phyloP scores from a whole-genome alignment of 2,888 invertebrate genomes.

The Epinotia brunnichana region DNA sequence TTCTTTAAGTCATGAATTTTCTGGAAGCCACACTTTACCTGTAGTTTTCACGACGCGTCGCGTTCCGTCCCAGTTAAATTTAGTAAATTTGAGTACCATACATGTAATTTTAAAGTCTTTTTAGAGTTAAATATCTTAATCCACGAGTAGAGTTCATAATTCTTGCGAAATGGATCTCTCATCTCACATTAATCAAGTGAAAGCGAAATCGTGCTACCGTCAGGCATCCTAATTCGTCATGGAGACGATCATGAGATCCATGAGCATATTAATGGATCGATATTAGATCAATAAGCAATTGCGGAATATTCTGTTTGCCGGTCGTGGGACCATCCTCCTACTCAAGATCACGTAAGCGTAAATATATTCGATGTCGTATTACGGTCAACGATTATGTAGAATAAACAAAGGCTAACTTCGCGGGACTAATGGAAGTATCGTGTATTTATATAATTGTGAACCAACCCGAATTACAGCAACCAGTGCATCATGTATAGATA shows the following conservation, averaged over 20 bases:
- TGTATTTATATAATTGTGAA: not conserved
- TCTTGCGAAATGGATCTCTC: not conserved
- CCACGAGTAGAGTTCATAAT: not conserved
- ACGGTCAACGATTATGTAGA: constrained; percentile 17
- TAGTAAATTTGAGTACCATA: too few relatives aligned
- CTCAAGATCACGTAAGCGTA: constrained; percentile 25
- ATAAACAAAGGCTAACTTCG: constrained; percentile 14
- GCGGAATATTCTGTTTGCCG: constrained; percentile 30
- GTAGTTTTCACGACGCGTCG: not conserved
- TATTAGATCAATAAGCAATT: constrained; percentile 44
- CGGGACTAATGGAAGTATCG: constrained; percentile 5
- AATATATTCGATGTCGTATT: constrained; percentile 31
- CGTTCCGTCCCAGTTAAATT: not conserved
- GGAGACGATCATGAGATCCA: constrained; percentile 29
- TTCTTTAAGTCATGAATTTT: too few relatives aligned
- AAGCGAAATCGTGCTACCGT: constrained; percentile 33
- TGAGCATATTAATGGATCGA: constrained; percentile 37
- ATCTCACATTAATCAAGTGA: constrained; percentile 26
- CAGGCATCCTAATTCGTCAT: constrained; percentile 35
- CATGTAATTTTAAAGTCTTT: too few relatives aligned
- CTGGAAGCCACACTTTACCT: too few relatives aligned
- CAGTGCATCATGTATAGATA: too few relatives aligned
- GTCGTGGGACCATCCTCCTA: constrained; percentile 37
- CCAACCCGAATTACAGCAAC: too few relatives aligned
- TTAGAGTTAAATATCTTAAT: not conserved